Evolutionary conservation across 2,888 invertebrate species (phyloP).

Genomic region (Ernsta delagoae): DNA sequence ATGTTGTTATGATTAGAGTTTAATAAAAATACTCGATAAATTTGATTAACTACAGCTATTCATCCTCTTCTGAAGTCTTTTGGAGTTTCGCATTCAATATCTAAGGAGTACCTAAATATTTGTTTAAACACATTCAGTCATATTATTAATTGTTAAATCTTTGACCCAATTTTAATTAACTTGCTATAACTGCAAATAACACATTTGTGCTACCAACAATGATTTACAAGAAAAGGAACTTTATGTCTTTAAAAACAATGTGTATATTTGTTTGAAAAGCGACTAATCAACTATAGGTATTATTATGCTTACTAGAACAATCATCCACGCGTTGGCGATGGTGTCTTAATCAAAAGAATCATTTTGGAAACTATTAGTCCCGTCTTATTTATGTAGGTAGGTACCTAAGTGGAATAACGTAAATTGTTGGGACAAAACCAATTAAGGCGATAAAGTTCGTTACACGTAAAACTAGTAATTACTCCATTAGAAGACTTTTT

Average conservation of each 20-base stretch:
- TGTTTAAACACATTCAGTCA: no score
- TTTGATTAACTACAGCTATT: neutral
- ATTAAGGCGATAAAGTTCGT: slow-evolving; percentile 54
- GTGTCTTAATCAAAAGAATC: slow-evolving; percentile 54
- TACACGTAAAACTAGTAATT: slow-evolving; percentile 45
- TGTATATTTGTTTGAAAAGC: no score
- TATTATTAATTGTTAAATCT: no score
- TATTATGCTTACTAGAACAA: slow-evolving; percentile 5
- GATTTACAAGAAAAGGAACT: no score
- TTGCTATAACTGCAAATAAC: no score
- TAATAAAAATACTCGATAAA: neutral
- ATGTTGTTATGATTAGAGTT: slow-evolving; percentile 24
- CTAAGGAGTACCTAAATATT: no score
- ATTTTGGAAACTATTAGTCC: slow-evolving; percentile 52
- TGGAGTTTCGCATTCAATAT: no score
- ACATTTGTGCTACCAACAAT: no score
- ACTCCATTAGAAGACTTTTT: slow-evolving; percentile 39
- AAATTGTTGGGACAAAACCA: slow-evolving; percentile 56
- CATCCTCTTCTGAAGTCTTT: neutral
- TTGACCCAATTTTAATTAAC: no score
- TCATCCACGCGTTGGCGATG: slow-evolving; percentile 46
- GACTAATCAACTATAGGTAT: no score
- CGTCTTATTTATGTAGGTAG: slow-evolving; percentile 60
- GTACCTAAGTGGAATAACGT: slow-evolving; percentile 53
- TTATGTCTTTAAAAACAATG: no score